These are phyloP conservation scores for Sarotherodon lohbergeri DNA, from an alignment of 2,113 vertebrate species.

Conservation along the genomic window DNA sequence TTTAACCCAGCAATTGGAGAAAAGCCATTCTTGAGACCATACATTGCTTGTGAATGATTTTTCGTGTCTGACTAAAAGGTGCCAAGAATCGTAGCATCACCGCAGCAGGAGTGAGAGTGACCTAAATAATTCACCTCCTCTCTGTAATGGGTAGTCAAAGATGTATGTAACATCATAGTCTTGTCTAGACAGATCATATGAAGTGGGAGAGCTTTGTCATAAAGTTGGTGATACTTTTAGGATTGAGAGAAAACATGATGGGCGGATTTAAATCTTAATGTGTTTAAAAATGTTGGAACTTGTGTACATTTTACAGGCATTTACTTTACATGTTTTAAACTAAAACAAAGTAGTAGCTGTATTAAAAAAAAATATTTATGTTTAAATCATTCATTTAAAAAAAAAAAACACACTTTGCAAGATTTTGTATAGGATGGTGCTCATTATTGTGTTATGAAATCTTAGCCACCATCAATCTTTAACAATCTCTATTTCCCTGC, in stretches of 20 bases:
- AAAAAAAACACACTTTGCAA: background rate
- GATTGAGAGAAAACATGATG: background rate
- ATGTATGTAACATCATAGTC: conserved; percentile 14
- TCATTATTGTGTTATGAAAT: background rate
- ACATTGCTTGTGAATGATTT: background rate
- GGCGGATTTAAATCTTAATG: background rate
- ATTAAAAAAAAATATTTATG: background rate
- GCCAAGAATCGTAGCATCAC: background rate
- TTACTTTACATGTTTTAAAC: background rate
- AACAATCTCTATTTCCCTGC: background rate
- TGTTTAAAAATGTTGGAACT: background rate
- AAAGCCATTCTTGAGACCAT: background rate
- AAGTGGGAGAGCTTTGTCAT: background rate
- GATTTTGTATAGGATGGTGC: background rate
- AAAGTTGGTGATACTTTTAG: background rate
- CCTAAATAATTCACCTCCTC: conserved; percentile 30
- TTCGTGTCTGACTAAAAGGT: background rate
- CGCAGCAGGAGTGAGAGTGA: background rate
- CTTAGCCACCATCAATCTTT: background rate
- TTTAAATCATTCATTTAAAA: background rate
- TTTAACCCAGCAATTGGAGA: background rate
- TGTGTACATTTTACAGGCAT: background rate
- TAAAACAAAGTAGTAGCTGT: background rate
- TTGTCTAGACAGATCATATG: background rate
- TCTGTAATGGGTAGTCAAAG: background rate